Evolutionary conservation across 2,797 vertebrate genomes (phyloP), one percentile per base, ranked within the genome.

Genomic region (Thamnophis elegans): DNA sequence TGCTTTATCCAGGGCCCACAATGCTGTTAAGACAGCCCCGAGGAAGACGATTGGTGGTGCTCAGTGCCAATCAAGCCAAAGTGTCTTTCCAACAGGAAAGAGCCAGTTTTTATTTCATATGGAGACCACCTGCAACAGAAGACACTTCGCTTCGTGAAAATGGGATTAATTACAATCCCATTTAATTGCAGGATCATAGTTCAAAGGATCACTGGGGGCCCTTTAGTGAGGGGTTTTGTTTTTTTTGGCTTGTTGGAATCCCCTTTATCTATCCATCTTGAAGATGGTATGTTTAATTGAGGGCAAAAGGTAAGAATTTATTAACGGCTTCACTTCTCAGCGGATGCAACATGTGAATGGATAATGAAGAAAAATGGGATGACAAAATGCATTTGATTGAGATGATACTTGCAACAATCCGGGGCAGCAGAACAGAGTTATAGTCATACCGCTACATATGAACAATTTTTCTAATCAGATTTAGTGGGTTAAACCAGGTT

Each of bases 211-310:
- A 95, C 73, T 1, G 95, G 96, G 96, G 95, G 95, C 91, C 95
- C 94, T 97, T 97, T 95, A 96, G 95, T 93, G 88, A 93, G 95
- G 56, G 4, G n/a, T n/a, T n/a, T n/a, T 4, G 92, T 94, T 95
- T 94, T 95, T 54, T 55, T n/a, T 32, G 73, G 87, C 28, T 96
- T 53, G 96, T 96, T 94, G 95, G 96, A 96, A 96, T 95, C 93
- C 94, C 95, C 93, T 96, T 95, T 95, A 96, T 96, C 95, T 96
- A 96, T 85, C 93, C 90, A 42, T 96, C 93, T 96, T 96, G 96
- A 95, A 95, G 94, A 92, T 89, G 65, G 92, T 93, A 93, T 94
- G 96, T 96, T 97, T 97, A 97, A 97, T 97, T 97, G 97, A 96
- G 92, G 91, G 95, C 94, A 91, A 93, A 88, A 88, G 62, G 53